Evolutionary conservation across 2,113 vertebrate genomes (phyloP), one percentile per base, ranked within the genome.

Genomic region (Amphilophus citrinellus): DNA sequence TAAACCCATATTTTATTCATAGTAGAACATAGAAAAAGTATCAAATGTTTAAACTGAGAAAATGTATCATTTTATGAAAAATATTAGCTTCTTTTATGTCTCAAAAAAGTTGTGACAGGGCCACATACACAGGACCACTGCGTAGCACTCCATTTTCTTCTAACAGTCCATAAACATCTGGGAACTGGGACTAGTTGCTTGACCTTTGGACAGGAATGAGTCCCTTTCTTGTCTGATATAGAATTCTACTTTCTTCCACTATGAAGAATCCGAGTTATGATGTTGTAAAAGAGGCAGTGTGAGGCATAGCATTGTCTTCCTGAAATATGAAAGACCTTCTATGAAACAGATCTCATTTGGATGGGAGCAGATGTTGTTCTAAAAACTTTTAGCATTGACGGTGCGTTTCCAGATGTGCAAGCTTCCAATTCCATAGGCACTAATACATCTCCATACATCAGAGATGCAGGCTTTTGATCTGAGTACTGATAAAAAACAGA

Each of bases 51-150:
- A 42, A 65, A 65, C 20, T 39, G 61, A 39, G 35, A 63, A 65
- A 65, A 65, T 42, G 35, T 22, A 39, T 22, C 37, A 39, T 13
- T 39, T 39, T 63, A 22, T 18, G 0, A 66, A 44, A 66, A 66
- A 66, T 66, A 63, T 63, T 22, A 14, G 0, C 61, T 63, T 0
- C 10, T 39, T 63, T 63, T 65, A n/a, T 7, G 32, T 63, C 61
- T 22, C 35, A 65, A 42, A 42, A 42, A 42, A 22, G 35, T 39
- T 65, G 37, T n/a, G 37, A 65, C 0, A 65, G 62, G 1, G 20
- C 20, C 62, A 20, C 14, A 13, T 1, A 27, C 27, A 3, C 3
- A 27, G 39, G 39, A 0, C 32, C 61, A n/a, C 18, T 63, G 61
- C 3, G 50, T 39, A 39, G 32, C 61, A 63, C n/a, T 32, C 32